Percentiles rank a stretch among this genome's conserved stretches.
Evolutionary conservation across 2,797 vertebrate genomes (phyloP).

Genomic region (Epinephelus awoara): DNA sequence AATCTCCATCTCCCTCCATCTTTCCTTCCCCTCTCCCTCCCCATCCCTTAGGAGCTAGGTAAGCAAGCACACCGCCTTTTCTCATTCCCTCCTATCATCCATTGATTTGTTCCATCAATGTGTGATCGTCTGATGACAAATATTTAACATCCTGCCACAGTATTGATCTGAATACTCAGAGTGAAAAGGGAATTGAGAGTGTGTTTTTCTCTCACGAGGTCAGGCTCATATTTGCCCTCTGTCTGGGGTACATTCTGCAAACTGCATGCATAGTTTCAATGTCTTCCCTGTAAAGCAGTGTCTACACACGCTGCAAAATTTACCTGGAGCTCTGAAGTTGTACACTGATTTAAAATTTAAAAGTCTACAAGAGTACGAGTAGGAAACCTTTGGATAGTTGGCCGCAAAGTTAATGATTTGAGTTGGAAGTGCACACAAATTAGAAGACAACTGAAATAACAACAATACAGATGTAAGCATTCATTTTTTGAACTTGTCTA

Average conservation of each 20-base stretch:
- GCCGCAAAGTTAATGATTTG: neutral
- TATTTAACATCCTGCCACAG: slow-evolving; percentile 78
- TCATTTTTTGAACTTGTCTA: neutral
- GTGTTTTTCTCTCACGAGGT: slow-evolving; percentile 45
- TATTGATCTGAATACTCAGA: slow-evolving; percentile 64
- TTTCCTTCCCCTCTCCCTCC: slow-evolving; percentile 26
- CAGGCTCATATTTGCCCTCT: slow-evolving; percentile 62
- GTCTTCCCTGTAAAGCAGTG: neutral
- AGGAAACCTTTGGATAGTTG: neutral
- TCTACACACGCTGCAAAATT: neutral
- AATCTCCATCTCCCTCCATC: slow-evolving; percentile 59
- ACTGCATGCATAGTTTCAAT: slow-evolving; percentile 25
- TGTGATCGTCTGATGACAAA: slow-evolving; percentile 79
- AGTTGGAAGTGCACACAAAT: neutral
- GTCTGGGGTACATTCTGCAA: slow-evolving; percentile 38
- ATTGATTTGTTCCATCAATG: slow-evolving; percentile 78
- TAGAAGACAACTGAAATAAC: neutral
- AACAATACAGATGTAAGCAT: neutral
- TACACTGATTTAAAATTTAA: neutral
- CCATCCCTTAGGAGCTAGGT: slow-evolving; percentile 58
- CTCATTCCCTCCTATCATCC: slow-evolving; percentile 64
- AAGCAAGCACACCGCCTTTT: slow-evolving; percentile 52
- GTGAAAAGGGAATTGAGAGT: slow-evolving; percentile 59
- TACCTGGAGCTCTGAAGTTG: neutral
- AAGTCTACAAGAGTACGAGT: neutral